Evolutionary conservation across 2,797 vertebrate species (phyloP), one percentile per base, ranked within the genome.

Genomic region (Diglossa cyanea): DNA sequence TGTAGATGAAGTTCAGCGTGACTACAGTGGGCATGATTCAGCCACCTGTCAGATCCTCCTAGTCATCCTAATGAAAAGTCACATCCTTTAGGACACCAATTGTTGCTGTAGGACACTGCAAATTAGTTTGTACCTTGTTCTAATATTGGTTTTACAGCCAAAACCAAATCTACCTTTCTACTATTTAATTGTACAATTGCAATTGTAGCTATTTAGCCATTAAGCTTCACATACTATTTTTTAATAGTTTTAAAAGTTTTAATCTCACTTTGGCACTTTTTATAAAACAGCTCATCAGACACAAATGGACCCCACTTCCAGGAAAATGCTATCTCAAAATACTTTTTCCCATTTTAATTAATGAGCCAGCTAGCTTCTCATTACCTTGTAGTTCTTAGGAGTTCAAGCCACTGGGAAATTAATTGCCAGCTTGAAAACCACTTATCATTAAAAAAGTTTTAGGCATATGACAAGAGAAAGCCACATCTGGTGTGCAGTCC

Each of bases 1-100:
- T 62, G 76, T 15, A 28, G 33, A 72, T 80, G 86, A 76, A 89
- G 48, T 54, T 74, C 72, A 68, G 61, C 31, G 5, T 96, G 93
- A 95, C 92, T 96, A 17, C 53, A 44, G 24, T 63, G 61, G 33
- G 31, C 51, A 45, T 97, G 96, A 95, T 92, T 97, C 95, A 97
- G 61, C 26, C 87, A 66, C 54, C 55, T 83, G 94, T 95, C 95
- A 96, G 94, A 94, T 94, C 91, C 84, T 96, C 73, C 93, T 82
- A 71, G 62, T 90, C 88, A 92, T 63, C 85, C 72, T 65, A 62
- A 95, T 87, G 84, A 96, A 75, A 95, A 96, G 85, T 91, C 91
- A 93, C 92, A 88, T 96, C 94, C 92, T 95, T 81, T 86, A 91
- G 68, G 77, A 88, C 81, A 73, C 51, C 86, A 88, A 79, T 88